Percentiles rank a stretch among this genome's conserved stretches.
Conservation (phyloP, 2,797 vertebrate genomes). For the Acipenser transmontanus region DNA sequence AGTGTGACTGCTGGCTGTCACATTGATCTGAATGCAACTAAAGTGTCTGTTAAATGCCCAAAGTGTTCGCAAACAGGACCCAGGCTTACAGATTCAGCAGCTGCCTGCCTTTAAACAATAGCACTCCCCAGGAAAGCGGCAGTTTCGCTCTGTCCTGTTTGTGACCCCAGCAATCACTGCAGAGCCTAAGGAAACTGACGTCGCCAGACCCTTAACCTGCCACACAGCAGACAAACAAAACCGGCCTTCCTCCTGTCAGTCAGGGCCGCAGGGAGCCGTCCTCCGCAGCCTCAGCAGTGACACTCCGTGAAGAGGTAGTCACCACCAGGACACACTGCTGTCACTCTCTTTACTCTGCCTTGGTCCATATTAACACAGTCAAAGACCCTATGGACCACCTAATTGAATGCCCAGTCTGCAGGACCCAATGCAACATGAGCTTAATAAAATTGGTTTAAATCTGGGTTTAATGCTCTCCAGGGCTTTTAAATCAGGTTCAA, state of each 20-base stretch:
- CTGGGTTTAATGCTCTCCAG: too few relatives aligned
- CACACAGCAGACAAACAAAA: slow-evolving; percentile 44
- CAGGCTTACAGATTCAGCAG: slow-evolving; percentile 38
- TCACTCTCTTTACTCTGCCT: background rate
- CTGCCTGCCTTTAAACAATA: slow-evolving; percentile 34
- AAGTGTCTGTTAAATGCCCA: too few relatives aligned
- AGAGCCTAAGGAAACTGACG: background rate
- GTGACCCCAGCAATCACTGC: slow-evolving; percentile 45
- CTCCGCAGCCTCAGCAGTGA: too few relatives aligned
- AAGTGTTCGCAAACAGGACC: slow-evolving; percentile 12
- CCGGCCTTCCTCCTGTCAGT: slow-evolving; percentile 30
- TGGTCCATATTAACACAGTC: too few relatives aligned
- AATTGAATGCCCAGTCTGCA: too few relatives aligned
- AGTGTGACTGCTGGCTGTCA: too few relatives aligned
- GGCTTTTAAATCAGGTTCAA: too few relatives aligned
- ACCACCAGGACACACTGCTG: background rate
- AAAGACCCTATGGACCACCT: too few relatives aligned
- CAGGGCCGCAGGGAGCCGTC: background rate
- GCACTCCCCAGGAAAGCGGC: slow-evolving; percentile 39
- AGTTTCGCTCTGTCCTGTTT: slow-evolving; percentile 42
- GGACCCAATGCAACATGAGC: too few relatives aligned
- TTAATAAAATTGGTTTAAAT: too few relatives aligned
- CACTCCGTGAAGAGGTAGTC: background rate
- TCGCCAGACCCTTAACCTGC: too few relatives aligned
- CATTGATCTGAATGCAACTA: too few relatives aligned